Evolutionary conservation across 92 coral and sea anemone genomes (phyloP).

Genomic region (Hydrozoanthus gracilis): DNA sequence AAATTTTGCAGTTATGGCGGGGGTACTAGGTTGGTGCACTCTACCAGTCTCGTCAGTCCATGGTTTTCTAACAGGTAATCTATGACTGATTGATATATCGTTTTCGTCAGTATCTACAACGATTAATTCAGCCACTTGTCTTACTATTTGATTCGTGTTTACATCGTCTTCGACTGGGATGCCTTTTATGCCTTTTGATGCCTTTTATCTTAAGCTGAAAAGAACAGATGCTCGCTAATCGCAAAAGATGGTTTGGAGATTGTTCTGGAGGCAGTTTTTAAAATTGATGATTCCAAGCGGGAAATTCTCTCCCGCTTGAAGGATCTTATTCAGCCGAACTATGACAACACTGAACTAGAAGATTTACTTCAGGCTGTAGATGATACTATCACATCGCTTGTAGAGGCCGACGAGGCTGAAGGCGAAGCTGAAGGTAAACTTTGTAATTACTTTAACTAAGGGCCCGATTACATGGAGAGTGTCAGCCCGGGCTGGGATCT

Average conservation of each 20-base stretch:
- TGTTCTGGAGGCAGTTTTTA: too few relatives aligned
- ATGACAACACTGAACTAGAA: slow-evolving; percentile 18
- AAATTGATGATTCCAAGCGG: too few relatives aligned
- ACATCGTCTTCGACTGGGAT: neutral
- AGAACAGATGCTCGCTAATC: too few relatives aligned
- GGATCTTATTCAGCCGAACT: slow-evolving; percentile 1
- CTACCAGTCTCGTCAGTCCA: neutral
- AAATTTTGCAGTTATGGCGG: neutral
- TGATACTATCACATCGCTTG: too few relatives aligned
- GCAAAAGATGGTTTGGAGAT: too few relatives aligned
- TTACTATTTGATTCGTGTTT: slow-evolving; percentile 10
- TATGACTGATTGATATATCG: slow-evolving; percentile 11
- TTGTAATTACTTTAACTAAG: slow-evolving; percentile 5
- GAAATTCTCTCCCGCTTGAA: neutral
- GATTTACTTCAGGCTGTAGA: slow-evolving; percentile 20
- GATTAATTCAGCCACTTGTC: neutral
- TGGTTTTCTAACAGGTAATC: neutral
- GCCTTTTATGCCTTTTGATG: too few relatives aligned
- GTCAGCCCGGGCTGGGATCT: too few relatives aligned
- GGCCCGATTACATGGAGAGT: too few relatives aligned
- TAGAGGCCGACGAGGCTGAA: slow-evolving; percentile 18
- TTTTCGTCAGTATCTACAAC: neutral
- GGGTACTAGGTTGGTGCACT: slow-evolving; percentile 4
- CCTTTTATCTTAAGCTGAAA: too few relatives aligned
- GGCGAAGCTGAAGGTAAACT: slow-evolving; percentile 18